These are phyloP conservation scores for Nasonia giraulti DNA, from an alignment of 1,140 invertebrate genomes.

Conservation along the genomic window DNA sequence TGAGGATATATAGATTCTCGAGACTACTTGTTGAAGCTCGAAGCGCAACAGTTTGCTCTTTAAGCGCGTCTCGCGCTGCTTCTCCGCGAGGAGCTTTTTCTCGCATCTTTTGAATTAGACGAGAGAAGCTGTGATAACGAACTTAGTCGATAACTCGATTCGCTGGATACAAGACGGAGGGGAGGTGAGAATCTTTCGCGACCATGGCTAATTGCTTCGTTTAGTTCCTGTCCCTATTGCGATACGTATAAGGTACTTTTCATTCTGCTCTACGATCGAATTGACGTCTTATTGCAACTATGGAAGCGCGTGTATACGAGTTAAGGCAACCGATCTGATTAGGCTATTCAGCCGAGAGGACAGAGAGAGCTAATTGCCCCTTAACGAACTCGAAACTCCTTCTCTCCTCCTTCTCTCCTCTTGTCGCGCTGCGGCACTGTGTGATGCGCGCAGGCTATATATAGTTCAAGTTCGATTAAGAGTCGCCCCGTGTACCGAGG, in stretches of 20 bases:
- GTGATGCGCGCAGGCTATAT: neutral
- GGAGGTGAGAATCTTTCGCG: neutral
- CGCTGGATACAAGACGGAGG: neutral
- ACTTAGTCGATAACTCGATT: too few species aligned
- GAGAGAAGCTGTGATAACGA: too few species aligned
- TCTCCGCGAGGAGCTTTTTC: neutral
- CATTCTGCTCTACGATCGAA: neutral
- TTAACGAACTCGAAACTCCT: slow-evolving; percentile 57
- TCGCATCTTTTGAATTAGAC: too few species aligned
- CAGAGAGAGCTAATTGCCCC: slow-evolving; percentile 60
- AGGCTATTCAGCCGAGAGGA: slow-evolving; percentile 61
- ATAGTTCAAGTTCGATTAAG: slow-evolving; percentile 36
- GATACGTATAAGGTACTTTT: neutral
- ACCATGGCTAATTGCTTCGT: neutral
- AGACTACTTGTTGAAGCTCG: slow-evolving; percentile 70
- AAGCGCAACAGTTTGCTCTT: slow-evolving; percentile 74
- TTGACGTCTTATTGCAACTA: slow-evolving; percentile 50
- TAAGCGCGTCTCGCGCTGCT: slow-evolving; percentile 53
- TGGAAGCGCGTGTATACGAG: slow-evolving; percentile 48
- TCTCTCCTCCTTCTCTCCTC: slow-evolving; percentile 24
- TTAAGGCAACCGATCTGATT: slow-evolving; percentile 63
- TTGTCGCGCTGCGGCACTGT: too few species aligned
- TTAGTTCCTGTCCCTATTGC: neutral
- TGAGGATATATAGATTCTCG: too few species aligned
- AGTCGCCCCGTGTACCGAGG: neutral